Conservation (phyloP, 2,797 vertebrate species). For the Orestias chungarensis region DNA sequence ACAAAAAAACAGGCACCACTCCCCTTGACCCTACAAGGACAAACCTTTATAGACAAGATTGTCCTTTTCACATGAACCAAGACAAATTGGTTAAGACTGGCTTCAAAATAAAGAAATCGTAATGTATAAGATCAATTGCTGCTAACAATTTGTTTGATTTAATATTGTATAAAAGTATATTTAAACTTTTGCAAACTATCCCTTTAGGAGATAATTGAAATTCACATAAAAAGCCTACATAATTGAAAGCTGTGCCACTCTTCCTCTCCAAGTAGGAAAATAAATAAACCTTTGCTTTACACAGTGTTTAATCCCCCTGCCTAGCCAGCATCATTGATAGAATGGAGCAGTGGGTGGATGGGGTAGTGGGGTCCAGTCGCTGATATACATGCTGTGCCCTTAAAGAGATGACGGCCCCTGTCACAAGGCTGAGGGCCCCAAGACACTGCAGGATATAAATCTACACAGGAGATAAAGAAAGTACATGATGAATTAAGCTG, state of each 20-base stretch:
- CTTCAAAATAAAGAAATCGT: background rate
- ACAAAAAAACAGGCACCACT: no score
- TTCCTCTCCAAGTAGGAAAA: constrained; percentile 27
- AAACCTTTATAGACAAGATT: background rate
- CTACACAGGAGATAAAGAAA: constrained; percentile 97
- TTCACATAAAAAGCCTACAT: constrained; percentile 10
- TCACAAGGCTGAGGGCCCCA: constrained; percentile 87
- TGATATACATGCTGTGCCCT: constrained; percentile 96
- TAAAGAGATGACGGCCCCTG: constrained; percentile 97
- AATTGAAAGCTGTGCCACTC: constrained; percentile 1
- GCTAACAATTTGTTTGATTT: background rate
- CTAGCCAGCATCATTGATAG: constrained; percentile 81
- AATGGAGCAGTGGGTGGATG: constrained; percentile 77
- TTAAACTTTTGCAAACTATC: background rate
- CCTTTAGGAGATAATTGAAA: background rate
- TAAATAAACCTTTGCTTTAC: constrained; percentile 89
- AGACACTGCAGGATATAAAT: constrained; percentile 98
- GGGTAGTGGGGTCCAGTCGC: constrained; percentile 74
- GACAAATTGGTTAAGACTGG: background rate
- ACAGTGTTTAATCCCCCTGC: constrained; percentile 83
- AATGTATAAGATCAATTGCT: background rate
- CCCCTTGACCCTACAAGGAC: no score
- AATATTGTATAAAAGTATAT: background rate
- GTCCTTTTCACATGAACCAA: background rate
- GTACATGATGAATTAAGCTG: constrained; percentile 99